Conservation (phyloP, 2,888 invertebrate genomes). For the Latrodectus hesperus region DNA sequence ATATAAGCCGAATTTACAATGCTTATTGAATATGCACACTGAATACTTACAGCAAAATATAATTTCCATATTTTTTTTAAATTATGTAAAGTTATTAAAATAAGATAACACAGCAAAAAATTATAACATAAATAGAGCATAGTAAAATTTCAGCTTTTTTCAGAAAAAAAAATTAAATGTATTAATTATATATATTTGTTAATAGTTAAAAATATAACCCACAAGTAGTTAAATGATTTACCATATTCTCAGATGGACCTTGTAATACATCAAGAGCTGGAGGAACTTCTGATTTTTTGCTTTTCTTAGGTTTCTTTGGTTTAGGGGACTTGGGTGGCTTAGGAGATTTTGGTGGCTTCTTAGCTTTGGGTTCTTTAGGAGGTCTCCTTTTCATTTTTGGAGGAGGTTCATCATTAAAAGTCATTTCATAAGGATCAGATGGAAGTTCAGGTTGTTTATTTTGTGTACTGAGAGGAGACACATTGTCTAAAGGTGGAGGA, state of each 20-base stretch:
- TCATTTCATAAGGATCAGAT: constrained; percentile 65
- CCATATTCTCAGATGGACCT: not conserved
- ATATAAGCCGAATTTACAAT: too few species aligned
- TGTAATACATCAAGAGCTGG: not conserved
- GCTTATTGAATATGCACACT: too few species aligned
- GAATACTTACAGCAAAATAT: too few species aligned
- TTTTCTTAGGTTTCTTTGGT: constrained; percentile 61
- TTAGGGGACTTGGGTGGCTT: constrained; percentile 63
- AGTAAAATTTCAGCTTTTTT: too few species aligned
- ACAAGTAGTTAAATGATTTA: too few species aligned
- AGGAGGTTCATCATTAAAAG: constrained; percentile 69
- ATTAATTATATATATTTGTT: too few species aligned
- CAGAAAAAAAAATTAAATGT: too few species aligned
- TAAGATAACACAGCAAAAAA: too few species aligned
- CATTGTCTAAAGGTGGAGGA: constrained; percentile 46
- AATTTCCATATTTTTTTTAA: too few species aligned
- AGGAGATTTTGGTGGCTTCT: constrained; percentile 49
- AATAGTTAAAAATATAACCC: too few species aligned
- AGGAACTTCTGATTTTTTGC: constrained; percentile 30
- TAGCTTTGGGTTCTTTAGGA: constrained; percentile 74
- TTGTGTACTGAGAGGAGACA: constrained; percentile 42
- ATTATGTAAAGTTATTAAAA: too few species aligned
- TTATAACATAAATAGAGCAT: too few species aligned
- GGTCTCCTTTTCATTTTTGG: constrained; percentile 70
- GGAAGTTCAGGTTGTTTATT: constrained; percentile 26